Evolutionary conservation across 1,140 invertebrate species (phyloP).

Genomic region (Drosophila sulfurigaster): DNA sequence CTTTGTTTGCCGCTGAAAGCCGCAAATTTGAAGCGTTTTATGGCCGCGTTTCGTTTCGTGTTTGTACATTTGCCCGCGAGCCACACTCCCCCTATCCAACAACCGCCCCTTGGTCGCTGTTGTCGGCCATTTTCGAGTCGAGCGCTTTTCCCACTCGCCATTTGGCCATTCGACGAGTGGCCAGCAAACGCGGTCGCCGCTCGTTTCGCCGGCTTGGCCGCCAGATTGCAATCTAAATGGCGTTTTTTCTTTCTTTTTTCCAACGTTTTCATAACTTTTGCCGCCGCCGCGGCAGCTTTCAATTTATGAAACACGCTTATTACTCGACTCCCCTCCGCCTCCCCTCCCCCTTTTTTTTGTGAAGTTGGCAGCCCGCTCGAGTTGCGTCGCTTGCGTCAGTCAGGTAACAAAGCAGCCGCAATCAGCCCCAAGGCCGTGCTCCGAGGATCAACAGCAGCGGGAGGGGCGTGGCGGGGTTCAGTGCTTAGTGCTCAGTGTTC

Average conservation of each 20-base stretch:
- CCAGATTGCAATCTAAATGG: constrained; percentile 80
- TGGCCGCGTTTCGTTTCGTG: constrained; percentile 74
- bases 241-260: constrained; percentile 51
- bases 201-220: constrained; percentile 47
- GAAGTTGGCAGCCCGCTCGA: constrained; percentile 53
- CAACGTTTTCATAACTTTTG: constrained; percentile 72
- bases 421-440: constrained; percentile 68
- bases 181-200: constrained; percentile 15
- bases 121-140: constrained; percentile 69
- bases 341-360: not conserved
- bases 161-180: constrained; percentile 20
- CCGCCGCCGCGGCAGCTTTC: constrained; percentile 67
- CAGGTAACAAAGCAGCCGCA: constrained; percentile 70
- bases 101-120: not conserved
- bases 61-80: constrained; percentile 47
- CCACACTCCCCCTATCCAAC: not conserved
- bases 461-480: constrained; percentile 23
- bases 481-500: constrained; percentile 37
- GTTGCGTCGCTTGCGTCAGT: constrained; percentile 56
- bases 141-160: constrained; percentile 66
- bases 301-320: constrained; percentile 82
- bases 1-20: constrained; percentile 71
- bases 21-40: constrained; percentile 78
- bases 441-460: constrained; percentile 11
- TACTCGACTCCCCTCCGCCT: constrained; percentile 39